A percentile compares a stretch with the other conserved stretches of the same genome.
Conservation (phyloP, 2,888 invertebrate species). For the Stenodera caucasica region DNA sequence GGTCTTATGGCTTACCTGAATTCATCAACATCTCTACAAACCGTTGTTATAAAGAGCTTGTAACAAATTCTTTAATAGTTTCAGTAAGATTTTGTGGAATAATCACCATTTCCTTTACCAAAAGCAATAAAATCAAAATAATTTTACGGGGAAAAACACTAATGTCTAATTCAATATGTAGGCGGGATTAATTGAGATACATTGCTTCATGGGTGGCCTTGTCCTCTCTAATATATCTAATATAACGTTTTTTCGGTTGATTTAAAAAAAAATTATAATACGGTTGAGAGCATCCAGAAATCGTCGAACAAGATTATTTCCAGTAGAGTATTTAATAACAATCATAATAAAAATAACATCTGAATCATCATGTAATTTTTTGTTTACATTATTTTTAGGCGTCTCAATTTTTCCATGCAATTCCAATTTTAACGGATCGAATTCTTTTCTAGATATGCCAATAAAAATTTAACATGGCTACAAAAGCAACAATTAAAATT, state of each 20-base stretch:
- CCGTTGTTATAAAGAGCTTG: background rate
- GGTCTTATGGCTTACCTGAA: slow-evolving; percentile 19
- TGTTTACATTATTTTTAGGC: too few species aligned
- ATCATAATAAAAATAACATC: slow-evolving; percentile 1
- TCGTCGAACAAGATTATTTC: background rate
- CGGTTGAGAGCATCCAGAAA: background rate
- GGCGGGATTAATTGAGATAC: slow-evolving; percentile 6
- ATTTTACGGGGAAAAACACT: background rate
- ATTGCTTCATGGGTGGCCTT: slow-evolving; percentile 1
- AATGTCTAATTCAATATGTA: background rate
- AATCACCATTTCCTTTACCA: background rate
- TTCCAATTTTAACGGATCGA: background rate
- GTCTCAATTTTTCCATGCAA: background rate
- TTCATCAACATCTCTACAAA: background rate
- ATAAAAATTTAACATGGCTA: slow-evolving; percentile 69
- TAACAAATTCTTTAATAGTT: background rate
- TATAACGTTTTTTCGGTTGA: too few species aligned
- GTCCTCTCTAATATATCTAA: background rate
- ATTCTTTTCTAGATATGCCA: slow-evolving; percentile 42
- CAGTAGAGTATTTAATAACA: background rate
- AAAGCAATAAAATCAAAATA: background rate
- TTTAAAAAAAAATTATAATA: background rate
- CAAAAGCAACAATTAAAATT: slow-evolving; percentile 82
- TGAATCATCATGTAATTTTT: slow-evolving; percentile 9
- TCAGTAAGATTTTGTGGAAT: background rate